These are phyloP conservation scores for Drosophila melanogaster DNA, from an alignment of 1,140 invertebrate species.

Conservation along the genomic window Release_6_plus_ISO1_MT NT_033779.5:12320501-12321000, in stretches of 20 bases:
- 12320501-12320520: slow-evolving; percentile 59
- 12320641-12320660: slow-evolving; percentile 28
- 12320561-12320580: slow-evolving; percentile 59
- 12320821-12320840: slow-evolving; percentile 25
- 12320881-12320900: slow-evolving; percentile 45
- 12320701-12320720: slow-evolving; percentile 52
- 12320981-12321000: not conserved
- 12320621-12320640: too few species aligned
- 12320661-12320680: slow-evolving; percentile 57
- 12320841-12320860: slow-evolving; percentile 59
- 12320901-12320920: slow-evolving; percentile 45
- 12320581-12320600: not conserved
- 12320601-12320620: not conserved
- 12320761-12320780: slow-evolving; percentile 56
- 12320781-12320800: slow-evolving; percentile 50
- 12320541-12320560: slow-evolving; percentile 80
- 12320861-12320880: slow-evolving; percentile 48
- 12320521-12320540: slow-evolving; percentile 55
- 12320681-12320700: slow-evolving; percentile 22
- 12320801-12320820: slow-evolving; percentile 67
- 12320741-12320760: slow-evolving; percentile 83
- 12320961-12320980: not conserved
- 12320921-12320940: slow-evolving; percentile 34
- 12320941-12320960: slow-evolving; percentile 6
- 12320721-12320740: slow-evolving; percentile 75